Evolutionary conservation across 2,113 vertebrate genomes (phyloP).

Genomic region (Megaleporinus macrocephalus): DNA sequence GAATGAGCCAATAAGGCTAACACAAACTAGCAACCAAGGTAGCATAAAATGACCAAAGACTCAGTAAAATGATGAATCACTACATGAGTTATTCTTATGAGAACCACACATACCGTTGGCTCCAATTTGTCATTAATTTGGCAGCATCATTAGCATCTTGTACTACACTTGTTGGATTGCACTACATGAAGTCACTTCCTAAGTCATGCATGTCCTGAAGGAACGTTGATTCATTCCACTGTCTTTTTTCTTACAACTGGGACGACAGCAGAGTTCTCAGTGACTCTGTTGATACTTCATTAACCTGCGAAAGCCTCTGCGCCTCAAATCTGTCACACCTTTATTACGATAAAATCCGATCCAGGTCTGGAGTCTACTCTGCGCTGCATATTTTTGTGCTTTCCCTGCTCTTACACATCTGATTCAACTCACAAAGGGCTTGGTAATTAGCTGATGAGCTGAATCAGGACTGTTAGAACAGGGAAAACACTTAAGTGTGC

Average conservation of each 20-base stretch:
- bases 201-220: too few relatives aligned
- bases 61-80: too few relatives aligned
- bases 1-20: too few relatives aligned
- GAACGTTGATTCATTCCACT: too few relatives aligned
- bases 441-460: slow-evolving; percentile 21
- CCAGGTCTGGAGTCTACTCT: not conserved
- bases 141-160: too few relatives aligned
- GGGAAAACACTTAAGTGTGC: not conserved
- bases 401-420: slow-evolving; percentile 5
- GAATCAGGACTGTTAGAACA: slow-evolving; percentile 14
- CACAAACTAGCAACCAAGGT: too few relatives aligned
- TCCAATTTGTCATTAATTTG: too few relatives aligned
- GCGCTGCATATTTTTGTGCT: not conserved
- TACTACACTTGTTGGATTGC: too few relatives aligned
- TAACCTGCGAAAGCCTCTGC: not conserved
- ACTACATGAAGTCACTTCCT: too few relatives aligned
- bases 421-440: slow-evolving; percentile 9
- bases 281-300: not conserved
- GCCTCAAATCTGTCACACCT: slow-evolving; percentile 10
- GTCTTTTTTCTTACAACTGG: not conserved
- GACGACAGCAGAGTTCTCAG: not conserved
- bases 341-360: slow-evolving; percentile 3
- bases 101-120: too few relatives aligned
- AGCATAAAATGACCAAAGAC: too few relatives aligned
- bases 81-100: too few relatives aligned